These are phyloP conservation scores for Ancistrus triradiatus DNA, from an alignment of 2,113 vertebrate species.

Conservation along the genomic window DNA sequence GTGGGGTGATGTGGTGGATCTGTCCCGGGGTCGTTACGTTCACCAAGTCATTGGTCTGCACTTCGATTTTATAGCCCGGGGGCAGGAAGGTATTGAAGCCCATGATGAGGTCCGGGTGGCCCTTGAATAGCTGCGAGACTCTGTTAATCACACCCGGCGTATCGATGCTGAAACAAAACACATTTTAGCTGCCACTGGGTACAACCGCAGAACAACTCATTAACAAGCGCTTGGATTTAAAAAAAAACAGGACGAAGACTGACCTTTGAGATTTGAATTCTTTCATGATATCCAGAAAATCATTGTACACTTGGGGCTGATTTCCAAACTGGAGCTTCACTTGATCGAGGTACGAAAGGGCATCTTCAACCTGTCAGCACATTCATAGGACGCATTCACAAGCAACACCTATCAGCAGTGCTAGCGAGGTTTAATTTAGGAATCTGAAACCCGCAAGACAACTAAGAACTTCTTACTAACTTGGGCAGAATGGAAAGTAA, in stretches of 20 bases:
- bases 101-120: constrained; percentile 97
- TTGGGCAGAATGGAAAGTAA: no score
- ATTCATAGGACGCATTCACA: no score
- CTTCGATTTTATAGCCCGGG: constrained; percentile 97
- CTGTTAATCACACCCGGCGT: constrained; percentile 98
- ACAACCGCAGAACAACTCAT: no score
- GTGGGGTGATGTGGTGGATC: constrained; percentile 95
- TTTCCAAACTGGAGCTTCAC: constrained; percentile 98
- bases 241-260: constrained; percentile 13
- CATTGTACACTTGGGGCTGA: constrained; percentile 98
- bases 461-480: no score
- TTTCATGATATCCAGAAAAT: constrained; percentile 99
- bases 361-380: constrained; percentile 86
- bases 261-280: constrained; percentile 99
- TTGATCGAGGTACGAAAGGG: constrained; percentile 95
- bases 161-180: constrained; percentile 77
- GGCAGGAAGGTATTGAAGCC: constrained; percentile 98
- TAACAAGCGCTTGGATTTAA: no score
- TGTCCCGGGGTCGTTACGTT: constrained; percentile 96
- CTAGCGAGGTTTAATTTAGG: no score
- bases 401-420: no score
- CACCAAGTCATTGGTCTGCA: constrained; percentile 96
- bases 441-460: no score
- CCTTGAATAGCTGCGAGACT: constrained; percentile 97
- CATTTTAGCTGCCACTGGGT: neutral